phyloP scores from a whole-genome alignment of 2,888 invertebrate genomes.

The Pandemis heparana region DNA sequence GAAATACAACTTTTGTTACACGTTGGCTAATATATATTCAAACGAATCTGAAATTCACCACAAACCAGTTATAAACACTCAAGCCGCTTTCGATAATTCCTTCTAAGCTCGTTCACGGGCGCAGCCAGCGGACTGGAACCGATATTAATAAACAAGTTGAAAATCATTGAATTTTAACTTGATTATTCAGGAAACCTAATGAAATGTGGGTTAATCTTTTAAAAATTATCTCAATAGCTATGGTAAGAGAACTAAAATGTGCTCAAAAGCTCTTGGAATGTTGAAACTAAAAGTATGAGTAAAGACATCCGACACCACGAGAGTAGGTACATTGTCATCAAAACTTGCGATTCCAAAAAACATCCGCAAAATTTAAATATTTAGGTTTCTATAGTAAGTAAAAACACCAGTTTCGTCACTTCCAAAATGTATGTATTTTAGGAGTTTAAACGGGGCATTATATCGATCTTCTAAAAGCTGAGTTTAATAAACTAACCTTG shows the following conservation, averaged over 20 bases:
- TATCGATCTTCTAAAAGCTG: neutral
- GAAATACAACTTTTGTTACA: too few relatives aligned
- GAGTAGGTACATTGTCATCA: too few relatives aligned
- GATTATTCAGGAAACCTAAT: constrained; percentile 8
- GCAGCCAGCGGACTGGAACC: constrained; percentile 1
- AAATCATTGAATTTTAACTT: constrained; percentile 9
- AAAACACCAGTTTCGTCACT: neutral
- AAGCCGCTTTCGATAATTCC: neutral
- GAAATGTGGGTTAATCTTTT: neutral
- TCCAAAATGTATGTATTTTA: neutral
- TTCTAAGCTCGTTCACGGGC: neutral
- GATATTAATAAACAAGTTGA: constrained; percentile 12
- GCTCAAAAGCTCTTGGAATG: too few relatives aligned
- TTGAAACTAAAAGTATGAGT: too few relatives aligned
- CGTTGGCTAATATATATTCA: too few relatives aligned
- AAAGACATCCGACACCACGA: too few relatives aligned
- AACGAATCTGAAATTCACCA: neutral
- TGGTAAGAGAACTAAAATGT: too few relatives aligned
- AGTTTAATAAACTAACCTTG: neutral
- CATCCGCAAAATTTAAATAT: neutral
- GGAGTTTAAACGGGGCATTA: neutral
- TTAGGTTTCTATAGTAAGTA: neutral
- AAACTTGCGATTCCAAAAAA: too few relatives aligned
- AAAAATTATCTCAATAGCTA: too few relatives aligned
- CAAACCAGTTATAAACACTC: neutral